phyloP scores from a whole-genome alignment of 2,113 vertebrate species.

The Microtus ochrogaster region DNA sequence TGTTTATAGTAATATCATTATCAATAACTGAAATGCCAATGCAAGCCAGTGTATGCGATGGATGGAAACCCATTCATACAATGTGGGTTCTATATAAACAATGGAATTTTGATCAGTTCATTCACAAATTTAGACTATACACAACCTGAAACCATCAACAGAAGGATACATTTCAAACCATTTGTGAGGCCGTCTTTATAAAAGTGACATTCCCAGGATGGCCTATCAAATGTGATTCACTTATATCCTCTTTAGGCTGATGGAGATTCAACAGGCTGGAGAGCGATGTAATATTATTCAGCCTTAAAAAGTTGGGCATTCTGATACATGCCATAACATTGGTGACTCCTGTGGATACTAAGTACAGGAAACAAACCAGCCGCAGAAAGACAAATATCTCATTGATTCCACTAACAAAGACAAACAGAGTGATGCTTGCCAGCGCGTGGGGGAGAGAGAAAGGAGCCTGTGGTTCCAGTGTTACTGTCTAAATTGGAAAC shows the following conservation, averaged over 20 bases:
- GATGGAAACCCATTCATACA: neutral
- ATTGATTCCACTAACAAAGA: neutral
- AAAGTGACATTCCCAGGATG: neutral
- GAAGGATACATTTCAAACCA: slow-evolving; percentile 50
- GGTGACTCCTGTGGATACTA: neutral
- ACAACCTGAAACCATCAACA: slow-evolving; percentile 61
- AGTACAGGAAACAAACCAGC: neutral
- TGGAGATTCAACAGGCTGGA: neutral
- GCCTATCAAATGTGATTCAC: neutral
- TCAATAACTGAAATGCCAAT: neutral
- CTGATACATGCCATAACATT: too few species aligned
- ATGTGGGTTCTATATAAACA: neutral
- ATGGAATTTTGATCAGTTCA: slow-evolving; percentile 43
- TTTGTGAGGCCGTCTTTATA: slow-evolving; percentile 8
- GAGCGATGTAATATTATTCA: neutral
- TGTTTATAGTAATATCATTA: neutral
- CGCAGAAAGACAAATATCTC: neutral
- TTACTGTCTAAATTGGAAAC: neutral
- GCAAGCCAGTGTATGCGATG: neutral
- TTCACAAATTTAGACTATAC: slow-evolving; percentile 66
- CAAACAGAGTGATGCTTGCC: neutral
- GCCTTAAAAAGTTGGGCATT: neutral
- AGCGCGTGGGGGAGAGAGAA: rapidly evolving
- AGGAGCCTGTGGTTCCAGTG: neutral
- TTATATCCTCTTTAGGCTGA: neutral